phyloP scores from a whole-genome alignment of 2,113 vertebrate species.

The Seriola aureovittata region DNA sequence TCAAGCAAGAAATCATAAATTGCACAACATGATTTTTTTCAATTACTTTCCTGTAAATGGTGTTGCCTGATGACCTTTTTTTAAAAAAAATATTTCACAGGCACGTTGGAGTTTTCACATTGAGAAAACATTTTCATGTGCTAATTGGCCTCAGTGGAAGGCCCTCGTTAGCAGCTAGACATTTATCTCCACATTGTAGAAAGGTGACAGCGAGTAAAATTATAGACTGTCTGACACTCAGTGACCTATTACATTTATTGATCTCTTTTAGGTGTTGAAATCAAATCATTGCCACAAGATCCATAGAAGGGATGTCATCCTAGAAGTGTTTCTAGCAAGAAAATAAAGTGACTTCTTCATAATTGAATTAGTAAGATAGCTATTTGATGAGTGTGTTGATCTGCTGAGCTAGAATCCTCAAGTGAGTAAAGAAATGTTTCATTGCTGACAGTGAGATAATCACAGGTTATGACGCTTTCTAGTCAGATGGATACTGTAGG shows the following conservation, averaged over 20 bases:
- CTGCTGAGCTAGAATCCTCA: too few species aligned
- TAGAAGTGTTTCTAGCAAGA: background rate
- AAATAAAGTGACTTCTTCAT: background rate
- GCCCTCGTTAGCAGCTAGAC: background rate
- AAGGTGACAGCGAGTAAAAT: conserved; percentile 27
- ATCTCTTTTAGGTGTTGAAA: background rate
- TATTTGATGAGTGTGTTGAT: too few species aligned
- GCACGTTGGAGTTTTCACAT: conserved; percentile 10
- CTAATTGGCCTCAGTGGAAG: conserved; percentile 47
- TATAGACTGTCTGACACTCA: background rate
- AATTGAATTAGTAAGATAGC: background rate
- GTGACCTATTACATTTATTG: conserved; percentile 33
- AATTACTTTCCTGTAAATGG: background rate
- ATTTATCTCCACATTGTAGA: conserved; percentile 1
- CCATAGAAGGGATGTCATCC: background rate
- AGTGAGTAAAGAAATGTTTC: too few species aligned
- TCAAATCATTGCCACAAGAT: background rate
- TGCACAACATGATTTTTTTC: background rate
- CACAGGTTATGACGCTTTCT: too few species aligned
- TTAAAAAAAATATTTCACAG: background rate
- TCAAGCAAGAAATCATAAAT: background rate
- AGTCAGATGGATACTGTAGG: too few species aligned
- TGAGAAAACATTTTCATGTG: conserved; percentile 14
- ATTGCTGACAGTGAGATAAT: too few species aligned
- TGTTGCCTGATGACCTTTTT: conserved; percentile 8